Conservation (phyloP, 2,888 invertebrate genomes). For the Augochlorella aurata region DNA sequence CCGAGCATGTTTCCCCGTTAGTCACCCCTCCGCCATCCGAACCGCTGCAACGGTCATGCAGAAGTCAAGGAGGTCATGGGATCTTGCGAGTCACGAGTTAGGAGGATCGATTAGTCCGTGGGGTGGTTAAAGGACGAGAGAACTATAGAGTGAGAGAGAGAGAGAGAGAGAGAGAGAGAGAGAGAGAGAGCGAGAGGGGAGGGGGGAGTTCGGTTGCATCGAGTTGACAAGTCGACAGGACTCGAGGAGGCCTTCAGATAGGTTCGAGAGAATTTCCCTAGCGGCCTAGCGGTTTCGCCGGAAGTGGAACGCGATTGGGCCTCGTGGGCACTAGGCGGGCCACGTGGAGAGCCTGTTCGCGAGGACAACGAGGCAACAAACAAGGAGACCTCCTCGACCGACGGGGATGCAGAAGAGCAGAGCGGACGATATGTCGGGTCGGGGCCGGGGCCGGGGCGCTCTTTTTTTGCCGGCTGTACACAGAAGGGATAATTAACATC, state of each 20-base stretch:
- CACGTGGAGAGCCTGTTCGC: slow-evolving; percentile 42
- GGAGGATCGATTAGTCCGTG: neutral
- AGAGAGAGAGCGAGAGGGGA: neutral
- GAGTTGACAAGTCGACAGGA: slow-evolving; percentile 35
- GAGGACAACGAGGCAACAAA: slow-evolving; percentile 41
- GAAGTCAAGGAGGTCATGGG: neutral
- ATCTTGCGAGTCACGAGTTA: neutral
- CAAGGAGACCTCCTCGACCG: slow-evolving; percentile 23
- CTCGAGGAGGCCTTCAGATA: slow-evolving; percentile 6
- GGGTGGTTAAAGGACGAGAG: slow-evolving; percentile 2
- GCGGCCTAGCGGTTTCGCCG: slow-evolving; percentile 39
- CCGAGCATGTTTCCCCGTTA: no score
- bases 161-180: neutral
- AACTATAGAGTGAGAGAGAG: neutral
- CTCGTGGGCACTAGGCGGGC: slow-evolving; percentile 43
- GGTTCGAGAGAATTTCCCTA: slow-evolving; percentile 53
- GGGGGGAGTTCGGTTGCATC: neutral
- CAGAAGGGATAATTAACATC: slow-evolving; percentile 82
- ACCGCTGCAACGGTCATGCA: neutral
- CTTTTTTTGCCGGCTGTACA: slow-evolving; percentile 73
- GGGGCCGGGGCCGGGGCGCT: slow-evolving; percentile 51
- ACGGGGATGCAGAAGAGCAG: slow-evolving; percentile 51
- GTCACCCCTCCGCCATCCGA: neutral
- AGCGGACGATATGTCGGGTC: slow-evolving; percentile 62
- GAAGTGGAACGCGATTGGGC: slow-evolving; percentile 59